Conservation (phyloP, 1,140 invertebrate genomes). For the Epicauta chinensis region DNA sequence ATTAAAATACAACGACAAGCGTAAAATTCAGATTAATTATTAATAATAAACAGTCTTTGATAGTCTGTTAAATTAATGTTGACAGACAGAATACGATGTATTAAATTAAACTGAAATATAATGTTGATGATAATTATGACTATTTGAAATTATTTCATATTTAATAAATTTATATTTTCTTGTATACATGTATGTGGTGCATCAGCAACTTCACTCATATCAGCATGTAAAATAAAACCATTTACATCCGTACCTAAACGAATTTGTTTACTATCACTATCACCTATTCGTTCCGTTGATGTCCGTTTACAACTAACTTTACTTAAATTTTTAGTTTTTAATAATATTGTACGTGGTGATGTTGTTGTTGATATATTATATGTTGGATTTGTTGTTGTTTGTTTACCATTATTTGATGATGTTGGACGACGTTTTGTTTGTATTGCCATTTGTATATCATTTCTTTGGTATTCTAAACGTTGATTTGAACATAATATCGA, state of each 20-base stretch:
- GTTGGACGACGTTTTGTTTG: constrained; percentile 17
- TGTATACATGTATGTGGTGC: constrained; percentile 25
- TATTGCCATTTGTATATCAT: constrained; percentile 28
- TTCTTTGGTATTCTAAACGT: constrained; percentile 27
- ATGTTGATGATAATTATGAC: constrained; percentile 2
- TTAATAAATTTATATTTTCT: constrained; percentile 23
- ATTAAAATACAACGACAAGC: constrained; percentile 4
- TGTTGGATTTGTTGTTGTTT: constrained; percentile 10
- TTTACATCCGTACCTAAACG: constrained; percentile 25
- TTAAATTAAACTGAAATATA: constrained; percentile 9
- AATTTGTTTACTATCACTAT: constrained; percentile 28
- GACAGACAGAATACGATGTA: constrained; percentile 11
- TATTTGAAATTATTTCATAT: constrained; percentile 24
- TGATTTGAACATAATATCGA: constrained; percentile 29
- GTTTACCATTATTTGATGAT: constrained; percentile 22
- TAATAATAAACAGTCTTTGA: constrained; percentile 13
- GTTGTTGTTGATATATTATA: constrained; percentile 6
- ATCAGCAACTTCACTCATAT: constrained; percentile 27
- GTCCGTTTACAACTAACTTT: constrained; percentile 29
- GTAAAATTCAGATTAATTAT: constrained; percentile 9
- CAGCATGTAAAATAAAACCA: constrained; percentile 31
- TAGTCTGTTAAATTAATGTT: neutral
- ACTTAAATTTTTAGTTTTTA: constrained; percentile 25
- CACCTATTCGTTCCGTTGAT: constrained; percentile 22
- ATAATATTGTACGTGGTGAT: constrained; percentile 23